Evolutionary conservation across 2,888 invertebrate species (phyloP).

Genomic region (Hipparchia semele): DNA sequence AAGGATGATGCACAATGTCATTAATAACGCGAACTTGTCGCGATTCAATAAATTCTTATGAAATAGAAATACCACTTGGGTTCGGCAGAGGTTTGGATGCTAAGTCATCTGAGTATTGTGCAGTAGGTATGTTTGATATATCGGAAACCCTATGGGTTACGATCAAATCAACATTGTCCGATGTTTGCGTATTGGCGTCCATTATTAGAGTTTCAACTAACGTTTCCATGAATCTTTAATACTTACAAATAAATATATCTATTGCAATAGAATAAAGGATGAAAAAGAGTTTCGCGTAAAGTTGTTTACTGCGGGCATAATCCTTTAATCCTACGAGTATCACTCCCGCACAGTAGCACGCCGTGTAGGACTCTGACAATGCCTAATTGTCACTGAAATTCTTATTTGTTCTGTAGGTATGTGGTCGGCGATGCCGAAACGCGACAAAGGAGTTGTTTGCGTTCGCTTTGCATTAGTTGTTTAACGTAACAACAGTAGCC

Average conservation of each 20-base stretch:
- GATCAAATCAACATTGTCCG: slow-evolving; percentile 5
- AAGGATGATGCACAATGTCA: slow-evolving; percentile 68
- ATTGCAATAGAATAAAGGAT: slow-evolving; percentile 49
- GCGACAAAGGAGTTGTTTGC: slow-evolving; percentile 75
- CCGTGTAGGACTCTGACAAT: slow-evolving; percentile 52
- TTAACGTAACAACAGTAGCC: slow-evolving; percentile 69
- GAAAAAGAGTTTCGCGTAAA: slow-evolving; percentile 60
- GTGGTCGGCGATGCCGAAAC: slow-evolving; percentile 50
- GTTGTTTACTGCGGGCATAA: slow-evolving; percentile 66
- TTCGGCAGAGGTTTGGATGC: slow-evolving; percentile 21
- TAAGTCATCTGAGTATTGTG: slow-evolving; percentile 40
- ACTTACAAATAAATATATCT: slow-evolving; percentile 28
- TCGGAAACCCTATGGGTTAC: slow-evolving; percentile 1
- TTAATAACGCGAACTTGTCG: slow-evolving; percentile 80
- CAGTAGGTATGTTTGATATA: neutral
- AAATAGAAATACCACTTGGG: slow-evolving; percentile 37
- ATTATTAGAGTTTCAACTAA: neutral
- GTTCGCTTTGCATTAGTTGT: slow-evolving; percentile 71
- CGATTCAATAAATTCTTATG: slow-evolving; percentile 53
- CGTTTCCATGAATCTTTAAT: slow-evolving; percentile 20
- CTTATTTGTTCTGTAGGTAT: slow-evolving; percentile 48
- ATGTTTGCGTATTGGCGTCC: neutral
- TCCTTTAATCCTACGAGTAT: slow-evolving; percentile 76
- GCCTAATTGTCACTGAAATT: slow-evolving; percentile 66
- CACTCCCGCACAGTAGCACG: slow-evolving; percentile 59